These are phyloP conservation scores for Euproctis similis DNA, from an alignment of 2,888 invertebrate genomes.

Conservation along the genomic window DNA sequence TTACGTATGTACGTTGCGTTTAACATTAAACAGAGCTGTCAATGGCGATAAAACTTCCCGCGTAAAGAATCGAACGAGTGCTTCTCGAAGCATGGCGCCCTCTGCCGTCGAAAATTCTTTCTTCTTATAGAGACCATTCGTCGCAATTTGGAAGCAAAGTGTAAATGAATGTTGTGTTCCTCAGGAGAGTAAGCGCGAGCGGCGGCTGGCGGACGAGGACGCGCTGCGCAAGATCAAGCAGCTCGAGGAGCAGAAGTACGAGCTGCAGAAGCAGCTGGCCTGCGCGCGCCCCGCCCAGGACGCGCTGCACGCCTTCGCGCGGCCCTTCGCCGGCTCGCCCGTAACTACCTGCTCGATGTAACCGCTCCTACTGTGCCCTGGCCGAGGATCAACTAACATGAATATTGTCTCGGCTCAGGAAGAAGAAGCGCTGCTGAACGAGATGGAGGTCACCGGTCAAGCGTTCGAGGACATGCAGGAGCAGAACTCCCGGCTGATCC, in stretches of 20 bases:
- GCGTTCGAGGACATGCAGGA: constrained; percentile 99
- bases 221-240: constrained; percentile 95
- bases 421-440: constrained; percentile 96
- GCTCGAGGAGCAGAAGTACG: constrained; percentile 94
- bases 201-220: constrained; percentile 95
- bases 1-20: no score
- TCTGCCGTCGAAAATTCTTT: no score
- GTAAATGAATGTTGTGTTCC: background rate
- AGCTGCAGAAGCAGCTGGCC: constrained; percentile 92
- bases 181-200: constrained; percentile 92
- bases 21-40: no score
- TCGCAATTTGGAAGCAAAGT: no score
- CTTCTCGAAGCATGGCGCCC: no score
- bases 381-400: no score
- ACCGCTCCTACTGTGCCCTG: no score
- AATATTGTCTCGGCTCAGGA: no score
- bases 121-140: no score
- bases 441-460: constrained; percentile 99
- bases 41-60: no score
- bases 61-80: no score
- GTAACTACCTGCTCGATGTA: no score
- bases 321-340: constrained; percentile 84
- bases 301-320: constrained; percentile 70
- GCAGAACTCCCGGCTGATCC: constrained; percentile 95
- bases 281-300: constrained; percentile 69